These are phyloP conservation scores for Cladorhizidae sp. DNA, from an alignment of 37 sponge, comb jelly and placozoan genomes.

Conservation along the genomic window DNA sequence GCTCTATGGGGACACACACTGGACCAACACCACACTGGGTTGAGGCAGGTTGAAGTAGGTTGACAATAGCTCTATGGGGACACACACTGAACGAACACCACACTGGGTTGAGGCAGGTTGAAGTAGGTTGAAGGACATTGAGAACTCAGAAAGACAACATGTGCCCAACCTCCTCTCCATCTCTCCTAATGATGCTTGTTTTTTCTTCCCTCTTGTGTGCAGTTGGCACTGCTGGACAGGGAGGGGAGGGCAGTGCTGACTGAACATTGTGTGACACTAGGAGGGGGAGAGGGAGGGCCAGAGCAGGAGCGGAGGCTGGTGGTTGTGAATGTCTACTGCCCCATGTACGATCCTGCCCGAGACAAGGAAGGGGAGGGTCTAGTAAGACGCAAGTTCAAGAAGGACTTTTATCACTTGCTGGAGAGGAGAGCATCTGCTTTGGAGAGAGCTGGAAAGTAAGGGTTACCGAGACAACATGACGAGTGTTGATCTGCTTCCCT, in stretches of 20 bases:
- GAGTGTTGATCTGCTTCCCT: background rate
- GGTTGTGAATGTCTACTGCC: conserved; percentile 87
- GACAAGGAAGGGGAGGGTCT: conserved; percentile 27
- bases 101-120: background rate
- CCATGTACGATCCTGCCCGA: conserved; percentile 54
- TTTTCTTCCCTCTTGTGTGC: background rate
- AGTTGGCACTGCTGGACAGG: conserved; percentile 38
- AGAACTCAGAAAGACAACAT: too few relatives aligned
- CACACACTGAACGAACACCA: too few relatives aligned
- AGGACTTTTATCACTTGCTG: conserved; percentile 62
- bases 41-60: too few relatives aligned
- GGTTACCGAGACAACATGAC: too few relatives aligned
- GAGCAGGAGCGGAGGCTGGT: conserved; percentile 45
- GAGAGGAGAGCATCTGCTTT: conserved; percentile 55
- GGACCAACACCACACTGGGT: too few relatives aligned
- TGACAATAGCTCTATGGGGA: too few relatives aligned
- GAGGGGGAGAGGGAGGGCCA: background rate
- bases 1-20: background rate
- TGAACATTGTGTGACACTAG: conserved; percentile 28
- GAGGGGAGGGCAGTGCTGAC: conserved; percentile 86
- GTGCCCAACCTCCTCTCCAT: too few relatives aligned
- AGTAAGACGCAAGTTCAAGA: conserved; percentile 71
- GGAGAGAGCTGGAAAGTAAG: conserved; percentile 74
- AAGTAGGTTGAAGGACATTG: background rate
- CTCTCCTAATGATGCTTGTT: too few relatives aligned